Base-by-base conservation (phyloP, 1,140 invertebrate genomes). In the Centruroides vittatus region DNA sequence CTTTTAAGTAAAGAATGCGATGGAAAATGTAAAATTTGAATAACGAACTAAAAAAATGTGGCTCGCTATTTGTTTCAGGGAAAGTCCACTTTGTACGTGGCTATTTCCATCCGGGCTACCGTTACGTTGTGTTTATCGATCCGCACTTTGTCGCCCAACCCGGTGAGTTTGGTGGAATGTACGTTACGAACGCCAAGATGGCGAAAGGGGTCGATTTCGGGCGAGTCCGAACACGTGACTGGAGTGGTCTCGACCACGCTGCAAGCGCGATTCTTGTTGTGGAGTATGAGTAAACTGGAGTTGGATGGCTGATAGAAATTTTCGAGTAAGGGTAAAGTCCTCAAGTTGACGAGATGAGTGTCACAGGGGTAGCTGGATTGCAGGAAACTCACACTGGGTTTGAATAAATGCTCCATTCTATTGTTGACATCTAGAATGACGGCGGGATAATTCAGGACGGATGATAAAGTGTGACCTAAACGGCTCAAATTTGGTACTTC, bases 281-380 rank as follows among this genome's bases (percentile, higher is more conserved):
- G 88, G 0, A 93, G 67, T 12, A 93, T 80, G 76, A 93, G 75
- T 23, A 91, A 77, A 35, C 86, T 85, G 53, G 80, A 84, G 13
- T 78, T 78, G 8, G 86, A 84, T 0, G 90, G 89, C 69, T 88
- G 86, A 64, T 89, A 84, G 23, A 86, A 81, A 62, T 88, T 80
- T 55, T 82, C 80, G 63, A 49, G 55, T 54, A 47, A 86, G 2
- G 89, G 83, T 63, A 88, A 79, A 0, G 90, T 93, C 48, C 67
- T 58, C 60, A 73, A 76, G 73, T 67, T 82, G 72, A 78, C 68
- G 12, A 78, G 52, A 64, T 79, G 74, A 50, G 77, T 62, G 66
- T 70, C 84, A 74, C 72, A 85, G 74, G 60, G 85, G 23, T 67
- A 50, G 49, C 80, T 75, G 68, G 47, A 23, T 35, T 57, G 34